phyloP scores from a whole-genome alignment of 2,888 invertebrate genomes.

The Bombylius major region DNA sequence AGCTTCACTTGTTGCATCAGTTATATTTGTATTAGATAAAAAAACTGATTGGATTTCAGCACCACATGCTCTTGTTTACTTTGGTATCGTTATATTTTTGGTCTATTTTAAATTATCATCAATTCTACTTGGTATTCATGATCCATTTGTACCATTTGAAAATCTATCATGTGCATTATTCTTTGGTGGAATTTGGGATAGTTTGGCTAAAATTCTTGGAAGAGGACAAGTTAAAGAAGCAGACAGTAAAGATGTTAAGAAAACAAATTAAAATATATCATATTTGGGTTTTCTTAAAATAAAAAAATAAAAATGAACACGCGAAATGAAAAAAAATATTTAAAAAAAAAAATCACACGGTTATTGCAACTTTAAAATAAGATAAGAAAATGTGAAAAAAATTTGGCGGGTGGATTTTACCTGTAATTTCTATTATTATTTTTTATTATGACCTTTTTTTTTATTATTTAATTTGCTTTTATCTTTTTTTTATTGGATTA shows the following conservation, averaged over 20 bases:
- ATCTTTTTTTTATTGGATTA: not conserved
- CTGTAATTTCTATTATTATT: no score
- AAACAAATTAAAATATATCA: constrained; percentile 54
- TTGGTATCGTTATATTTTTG: constrained; percentile 94
- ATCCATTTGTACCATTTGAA: constrained; percentile 98
- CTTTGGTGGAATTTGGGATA: constrained; percentile 98
- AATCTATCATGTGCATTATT: constrained; percentile 93
- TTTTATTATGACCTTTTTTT: no score
- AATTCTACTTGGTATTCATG: constrained; percentile 90
- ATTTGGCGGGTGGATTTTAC: no score
- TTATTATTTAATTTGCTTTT: no score
- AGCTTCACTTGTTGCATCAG: constrained; percentile 87
- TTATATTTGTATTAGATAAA: constrained; percentile 93
- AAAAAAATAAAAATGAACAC: not conserved
- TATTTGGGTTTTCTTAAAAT: not conserved
- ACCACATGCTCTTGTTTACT: constrained; percentile 93
- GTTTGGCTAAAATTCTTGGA: constrained; percentile 77
- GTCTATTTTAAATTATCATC: constrained; percentile 95
- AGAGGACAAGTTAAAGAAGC: constrained; percentile 65
- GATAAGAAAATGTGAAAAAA: no score
- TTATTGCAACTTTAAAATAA: constrained; percentile 8
- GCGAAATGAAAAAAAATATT: not conserved
- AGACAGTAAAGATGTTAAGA: constrained; percentile 68
- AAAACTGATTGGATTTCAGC: constrained; percentile 93
- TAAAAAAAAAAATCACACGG: not conserved